Evolutionary conservation across 2,797 vertebrate genomes (phyloP).

Genomic region (Hozukius guyotensis): DNA sequence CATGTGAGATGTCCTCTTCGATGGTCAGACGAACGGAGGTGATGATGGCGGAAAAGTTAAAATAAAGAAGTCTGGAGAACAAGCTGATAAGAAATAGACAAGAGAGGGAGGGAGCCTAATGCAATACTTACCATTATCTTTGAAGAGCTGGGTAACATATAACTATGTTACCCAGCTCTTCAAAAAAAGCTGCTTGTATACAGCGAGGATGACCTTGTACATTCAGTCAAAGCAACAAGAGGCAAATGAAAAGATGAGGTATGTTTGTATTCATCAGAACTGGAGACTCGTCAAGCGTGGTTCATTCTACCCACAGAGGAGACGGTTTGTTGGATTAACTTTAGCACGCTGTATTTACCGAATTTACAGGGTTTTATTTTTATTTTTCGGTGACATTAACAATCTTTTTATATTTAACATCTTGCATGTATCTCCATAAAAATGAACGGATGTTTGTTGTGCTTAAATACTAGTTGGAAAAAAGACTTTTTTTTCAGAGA

Average conservation of each 20-base stretch:
- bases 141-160: neutral
- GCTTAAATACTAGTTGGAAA: neutral
- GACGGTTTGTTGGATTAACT: neutral
- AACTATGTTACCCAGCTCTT: neutral
- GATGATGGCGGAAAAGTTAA: neutral
- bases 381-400: neutral
- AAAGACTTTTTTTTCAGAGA: neutral
- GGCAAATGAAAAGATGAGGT: constrained; percentile 13
- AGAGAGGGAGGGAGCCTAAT: neutral
- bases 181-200: neutral
- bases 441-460: neutral
- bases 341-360: neutral
- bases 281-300: neutral
- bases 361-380: neutral
- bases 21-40: constrained; percentile 1
- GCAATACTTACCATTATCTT: neutral
- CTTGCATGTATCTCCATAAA: neutral
- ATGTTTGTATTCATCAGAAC: constrained; percentile 11
- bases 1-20: constrained; percentile 1
- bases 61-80: neutral
- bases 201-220: constrained; percentile 30
- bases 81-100: neutral
- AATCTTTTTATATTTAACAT: neutral
- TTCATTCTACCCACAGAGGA: neutral
- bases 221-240: constrained; percentile 40